Evolutionary conservation across 2,113 vertebrate genomes (phyloP).

Genomic region (Alces alces): DNA sequence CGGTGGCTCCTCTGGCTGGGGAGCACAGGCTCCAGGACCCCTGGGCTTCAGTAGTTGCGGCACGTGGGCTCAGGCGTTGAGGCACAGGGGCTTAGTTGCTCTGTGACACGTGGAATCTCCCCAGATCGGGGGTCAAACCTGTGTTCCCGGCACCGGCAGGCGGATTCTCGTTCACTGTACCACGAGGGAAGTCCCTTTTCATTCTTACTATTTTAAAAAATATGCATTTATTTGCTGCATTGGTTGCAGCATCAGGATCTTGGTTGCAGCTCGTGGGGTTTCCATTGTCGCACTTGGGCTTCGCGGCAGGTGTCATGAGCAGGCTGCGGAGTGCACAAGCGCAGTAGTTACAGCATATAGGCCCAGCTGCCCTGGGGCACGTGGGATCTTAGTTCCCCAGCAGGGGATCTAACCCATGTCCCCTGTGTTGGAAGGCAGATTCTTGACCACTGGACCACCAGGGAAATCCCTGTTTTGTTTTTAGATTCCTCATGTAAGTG

Average conservation of each 20-base stretch:
- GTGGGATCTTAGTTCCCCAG: background rate
- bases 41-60: background rate
- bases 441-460: background rate
- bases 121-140: background rate
- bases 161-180: background rate
- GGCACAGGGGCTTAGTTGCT: background rate
- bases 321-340: background rate
- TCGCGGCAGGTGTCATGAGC: background rate
- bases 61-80: background rate
- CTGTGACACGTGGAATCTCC: background rate
- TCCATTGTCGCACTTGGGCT: accelerated
- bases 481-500: background rate
- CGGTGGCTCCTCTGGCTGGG: background rate
- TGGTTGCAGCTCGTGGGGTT: background rate
- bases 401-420: background rate
- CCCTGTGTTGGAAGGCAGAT: background rate
- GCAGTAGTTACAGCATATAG: background rate
- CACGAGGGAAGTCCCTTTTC: background rate
- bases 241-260: background rate
- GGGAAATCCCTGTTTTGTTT: background rate
- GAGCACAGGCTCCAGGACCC: background rate
- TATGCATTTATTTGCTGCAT: background rate
- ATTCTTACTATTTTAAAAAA: background rate
- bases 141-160: background rate
- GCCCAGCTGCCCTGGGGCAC: background rate